Base-by-base conservation (phyloP, 2,797 vertebrate genomes). In the Phylloscopus collybita region DNA sequence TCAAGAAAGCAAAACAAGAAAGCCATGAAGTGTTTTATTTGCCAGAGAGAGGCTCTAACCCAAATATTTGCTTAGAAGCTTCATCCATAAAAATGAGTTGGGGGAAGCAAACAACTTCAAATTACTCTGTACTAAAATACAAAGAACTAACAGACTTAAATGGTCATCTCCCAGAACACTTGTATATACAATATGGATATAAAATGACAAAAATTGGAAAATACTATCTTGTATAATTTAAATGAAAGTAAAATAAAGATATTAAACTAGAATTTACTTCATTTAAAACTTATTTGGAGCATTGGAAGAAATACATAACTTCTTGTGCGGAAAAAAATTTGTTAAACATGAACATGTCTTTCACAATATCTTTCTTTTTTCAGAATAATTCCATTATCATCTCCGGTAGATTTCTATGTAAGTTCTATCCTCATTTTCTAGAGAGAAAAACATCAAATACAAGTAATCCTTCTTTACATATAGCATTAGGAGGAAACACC, bases 1-100 rank as follows among this genome's bases (percentile, higher is more conserved):
- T 89, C 75, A 90, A 67, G 75, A 83, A 95, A 89, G 50, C 47
- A 96, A 72, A 81, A 86, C 12, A 60, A 83, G 72, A 79, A 65
- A 67, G 29, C 16, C 16, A 45, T 49, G 2, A 71, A 74, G 50
- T 64, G 45, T 44, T 92, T 94, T 60, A 90, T 64, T 86, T 82
- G 36, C 67, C 38, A 80, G 18, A 54, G 45, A 80, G 30, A 54
- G 25, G 2, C 29, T 65, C 26, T 86, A 87, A 69, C 12, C 4
- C 21, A 80, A 65, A 44, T n/a, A 59, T 45, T 74, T 86, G 74
- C 47, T 82, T 56, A 71, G 15, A 78, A 59, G 34, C 2, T 50
- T 22, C 32, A 78, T 30, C 60, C 21, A 23, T 67, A 50, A 93
- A 86, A 94, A 70, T 59, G 1, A 86, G 18, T 11, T 69, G 13